Percentiles rank a stretch among this genome's conserved stretches.
These are phyloP conservation scores for Eubucco bourcierii DNA, from an alignment of 2,113 vertebrate genomes.

Conservation along the genomic window DNA sequence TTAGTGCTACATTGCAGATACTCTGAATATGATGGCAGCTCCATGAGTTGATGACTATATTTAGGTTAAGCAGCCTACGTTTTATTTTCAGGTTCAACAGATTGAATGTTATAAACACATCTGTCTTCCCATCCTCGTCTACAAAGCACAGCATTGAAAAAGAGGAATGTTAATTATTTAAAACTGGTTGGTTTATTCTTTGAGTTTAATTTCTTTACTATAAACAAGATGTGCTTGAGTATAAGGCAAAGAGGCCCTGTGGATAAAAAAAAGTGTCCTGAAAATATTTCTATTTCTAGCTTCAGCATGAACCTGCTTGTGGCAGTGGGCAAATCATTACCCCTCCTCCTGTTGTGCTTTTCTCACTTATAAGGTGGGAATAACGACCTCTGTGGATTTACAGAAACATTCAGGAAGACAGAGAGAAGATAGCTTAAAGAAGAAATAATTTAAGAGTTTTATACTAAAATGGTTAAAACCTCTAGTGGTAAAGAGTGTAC, in stretches of 20 bases:
- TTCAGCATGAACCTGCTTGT: not conserved
- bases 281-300: not conserved
- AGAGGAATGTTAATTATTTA: not conserved
- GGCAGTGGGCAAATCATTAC: not conserved
- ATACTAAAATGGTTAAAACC: not conserved
- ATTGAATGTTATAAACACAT: slow-evolving; percentile 7
- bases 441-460: not conserved
- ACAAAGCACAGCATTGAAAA: not conserved
- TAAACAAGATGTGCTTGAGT: not conserved
- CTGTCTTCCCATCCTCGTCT: slow-evolving; percentile 3
- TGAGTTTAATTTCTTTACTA: not conserved
- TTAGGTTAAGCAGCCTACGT: slow-evolving; percentile 35
- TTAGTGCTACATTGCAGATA: not conserved
- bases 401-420: not conserved
- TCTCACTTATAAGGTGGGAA: not conserved
- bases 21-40: not conserved
- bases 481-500: not conserved
- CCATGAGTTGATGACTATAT: slow-evolving; percentile 17
- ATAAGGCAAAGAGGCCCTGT: not conserved
- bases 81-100: slow-evolving; percentile 35
- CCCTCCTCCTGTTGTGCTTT: not conserved
- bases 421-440: not conserved
- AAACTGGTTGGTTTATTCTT: not conserved
- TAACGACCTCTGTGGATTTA: not conserved
- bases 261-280: not conserved